These are phyloP conservation scores for Tortrix viridana DNA, from an alignment of 2,888 invertebrate genomes.

Conservation along the genomic window DNA sequence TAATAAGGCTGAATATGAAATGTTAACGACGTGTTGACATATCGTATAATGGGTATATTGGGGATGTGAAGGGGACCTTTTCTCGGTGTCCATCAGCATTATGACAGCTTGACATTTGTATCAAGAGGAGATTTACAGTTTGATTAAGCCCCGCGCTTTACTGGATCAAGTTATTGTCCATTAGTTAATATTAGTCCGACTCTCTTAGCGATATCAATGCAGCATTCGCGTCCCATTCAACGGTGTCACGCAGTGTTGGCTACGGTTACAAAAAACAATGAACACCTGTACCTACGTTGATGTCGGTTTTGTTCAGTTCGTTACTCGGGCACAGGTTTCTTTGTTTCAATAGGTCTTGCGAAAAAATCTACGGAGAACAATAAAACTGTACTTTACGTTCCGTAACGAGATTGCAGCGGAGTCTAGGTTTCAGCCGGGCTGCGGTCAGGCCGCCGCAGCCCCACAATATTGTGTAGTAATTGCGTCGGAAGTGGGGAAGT, in stretches of 20 bases:
- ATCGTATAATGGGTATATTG: slow-evolving; percentile 53
- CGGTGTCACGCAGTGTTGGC: slow-evolving; percentile 38
- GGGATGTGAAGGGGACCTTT: slow-evolving; percentile 46
- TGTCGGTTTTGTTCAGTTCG: slow-evolving; percentile 39
- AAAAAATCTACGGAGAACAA: slow-evolving; percentile 66
- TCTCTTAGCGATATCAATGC: slow-evolving; percentile 28
- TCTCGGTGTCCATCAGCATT: slow-evolving; percentile 41
- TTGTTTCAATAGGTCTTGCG: slow-evolving; percentile 69
- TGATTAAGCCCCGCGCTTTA: slow-evolving; percentile 33
- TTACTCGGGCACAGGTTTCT: slow-evolving; percentile 55
- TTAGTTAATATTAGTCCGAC: slow-evolving; percentile 44
- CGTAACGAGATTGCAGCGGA: slow-evolving; percentile 75
- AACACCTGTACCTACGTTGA: slow-evolving; percentile 40
- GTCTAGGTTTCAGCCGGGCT: slow-evolving; percentile 69
- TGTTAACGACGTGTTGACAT: slow-evolving; percentile 63
- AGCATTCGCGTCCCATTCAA: slow-evolving; percentile 36
- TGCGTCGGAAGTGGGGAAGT: slow-evolving; percentile 79
- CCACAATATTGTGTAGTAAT: slow-evolving; percentile 74
- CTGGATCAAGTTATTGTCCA: slow-evolving; percentile 44
- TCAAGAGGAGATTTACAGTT: slow-evolving; percentile 41
- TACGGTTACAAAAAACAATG: slow-evolving; percentile 39
- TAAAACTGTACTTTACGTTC: slow-evolving; percentile 72
- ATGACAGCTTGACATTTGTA: slow-evolving; percentile 43
- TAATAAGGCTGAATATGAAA: slow-evolving; percentile 47
- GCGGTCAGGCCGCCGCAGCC: slow-evolving; percentile 70